These are phyloP conservation scores for Melanchra persicariae DNA, from an alignment of 2,888 invertebrate genomes.

Conservation along the genomic window DNA sequence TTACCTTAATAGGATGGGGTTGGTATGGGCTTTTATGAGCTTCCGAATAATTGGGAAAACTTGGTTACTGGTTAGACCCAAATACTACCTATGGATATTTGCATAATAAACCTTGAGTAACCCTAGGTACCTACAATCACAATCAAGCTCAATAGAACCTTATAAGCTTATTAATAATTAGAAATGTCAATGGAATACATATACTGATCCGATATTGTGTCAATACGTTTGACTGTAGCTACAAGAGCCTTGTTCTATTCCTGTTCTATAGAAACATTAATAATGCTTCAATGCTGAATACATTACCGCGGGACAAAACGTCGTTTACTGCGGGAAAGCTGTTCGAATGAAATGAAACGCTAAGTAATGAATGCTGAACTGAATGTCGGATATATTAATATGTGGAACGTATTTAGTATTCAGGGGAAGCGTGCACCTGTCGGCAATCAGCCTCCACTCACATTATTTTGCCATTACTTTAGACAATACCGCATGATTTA, in stretches of 20 bases:
- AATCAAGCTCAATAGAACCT: slow-evolving; percentile 7
- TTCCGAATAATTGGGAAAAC: slow-evolving; percentile 40
- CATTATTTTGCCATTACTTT: slow-evolving; percentile 82
- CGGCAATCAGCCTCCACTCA: slow-evolving; percentile 80
- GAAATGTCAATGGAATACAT: slow-evolving; percentile 32
- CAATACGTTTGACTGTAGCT: slow-evolving; percentile 36
- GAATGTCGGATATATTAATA: slow-evolving; percentile 70
- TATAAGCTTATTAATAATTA: slow-evolving; percentile 44
- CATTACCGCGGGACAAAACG: slow-evolving; percentile 52
- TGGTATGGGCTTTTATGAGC: slow-evolving; percentile 28
- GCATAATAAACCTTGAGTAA: slow-evolving; percentile 13
- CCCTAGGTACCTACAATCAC: neutral
- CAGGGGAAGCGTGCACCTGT: slow-evolving; percentile 79
- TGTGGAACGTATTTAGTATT: slow-evolving; percentile 76
- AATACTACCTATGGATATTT: slow-evolving; percentile 21
- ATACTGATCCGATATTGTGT: slow-evolving; percentile 33
- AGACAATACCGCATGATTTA: slow-evolving; percentile 80
- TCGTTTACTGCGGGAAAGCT: slow-evolving; percentile 63
- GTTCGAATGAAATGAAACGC: slow-evolving; percentile 71
- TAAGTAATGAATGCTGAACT: slow-evolving; percentile 76
- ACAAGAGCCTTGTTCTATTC: slow-evolving; percentile 30
- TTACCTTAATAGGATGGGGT: slow-evolving; percentile 48
- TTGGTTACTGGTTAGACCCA: slow-evolving; percentile 7
- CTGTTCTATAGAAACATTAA: slow-evolving; percentile 44
- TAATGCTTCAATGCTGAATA: slow-evolving; percentile 57